Conservation (phyloP, 2,113 vertebrate species). For the Hippopotamus amphibius region DNA sequence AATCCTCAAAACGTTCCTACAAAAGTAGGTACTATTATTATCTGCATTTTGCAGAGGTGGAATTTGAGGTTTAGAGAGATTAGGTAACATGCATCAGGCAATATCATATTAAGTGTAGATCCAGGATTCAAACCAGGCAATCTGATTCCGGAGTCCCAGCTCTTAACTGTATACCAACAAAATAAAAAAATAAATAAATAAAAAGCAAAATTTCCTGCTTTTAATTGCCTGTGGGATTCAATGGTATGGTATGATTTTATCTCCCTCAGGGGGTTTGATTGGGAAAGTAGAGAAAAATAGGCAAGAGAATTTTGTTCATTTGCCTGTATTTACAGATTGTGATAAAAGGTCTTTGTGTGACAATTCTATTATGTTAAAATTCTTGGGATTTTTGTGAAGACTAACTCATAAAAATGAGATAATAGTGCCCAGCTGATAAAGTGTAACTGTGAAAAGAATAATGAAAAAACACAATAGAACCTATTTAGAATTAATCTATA, state of each 20-base stretch:
- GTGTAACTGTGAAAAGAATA: background rate
- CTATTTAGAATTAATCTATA: constrained; percentile 36
- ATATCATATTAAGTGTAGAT: background rate
- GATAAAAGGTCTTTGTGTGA: background rate
- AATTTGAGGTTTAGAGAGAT: constrained; percentile 20
- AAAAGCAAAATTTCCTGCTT: background rate
- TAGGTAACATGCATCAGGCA: background rate
- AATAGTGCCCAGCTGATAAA: constrained; percentile 20
- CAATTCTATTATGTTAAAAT: constrained; percentile 5
- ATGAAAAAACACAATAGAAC: background rate
- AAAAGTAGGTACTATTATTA: background rate
- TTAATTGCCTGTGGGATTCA: background rate
- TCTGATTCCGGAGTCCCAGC: background rate
- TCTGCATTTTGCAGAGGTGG: background rate
- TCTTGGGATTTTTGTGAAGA: constrained; percentile 39
- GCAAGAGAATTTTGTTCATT: background rate
- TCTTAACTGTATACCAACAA: background rate
- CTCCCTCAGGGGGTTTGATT: background rate
- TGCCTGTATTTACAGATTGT: background rate
- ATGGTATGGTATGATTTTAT: background rate
- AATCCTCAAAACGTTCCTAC: background rate
- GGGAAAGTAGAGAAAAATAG: background rate
- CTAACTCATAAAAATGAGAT: constrained; percentile 34
- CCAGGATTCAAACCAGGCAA: constrained; percentile 12
- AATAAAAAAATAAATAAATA: background rate